Evolutionary conservation across 2,113 vertebrate genomes (phyloP), one percentile per base, ranked within the genome.

Genomic region (Oncorhynchus mykiss): DNA sequence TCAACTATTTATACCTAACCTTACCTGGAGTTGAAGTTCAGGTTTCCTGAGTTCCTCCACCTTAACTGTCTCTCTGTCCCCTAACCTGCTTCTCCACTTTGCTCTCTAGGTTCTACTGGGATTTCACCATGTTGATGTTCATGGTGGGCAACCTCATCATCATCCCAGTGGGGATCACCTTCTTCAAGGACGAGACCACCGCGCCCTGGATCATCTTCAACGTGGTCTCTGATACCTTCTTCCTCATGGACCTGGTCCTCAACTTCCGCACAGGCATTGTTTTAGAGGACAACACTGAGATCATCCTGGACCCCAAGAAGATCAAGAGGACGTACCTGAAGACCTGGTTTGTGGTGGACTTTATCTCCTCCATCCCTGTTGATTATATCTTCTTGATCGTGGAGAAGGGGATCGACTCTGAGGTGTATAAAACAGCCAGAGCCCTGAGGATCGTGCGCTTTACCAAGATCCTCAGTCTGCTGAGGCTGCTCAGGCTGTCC

Each of bases 61-160:
- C 39, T 22, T 5, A 20, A 49, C 64, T 57, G 27, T 13, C 65
- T 68, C 24, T 51, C 24, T 24, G 12, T 1, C 1, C 27, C 67
- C 20, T 79, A 22, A 80, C 13, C 6, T 18, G 24, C 64, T 48
- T 73, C 29, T 60, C 34, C 39, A 45, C 9, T 45, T 60, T 3
- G n/a, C 4, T 18, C 12, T 3, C 7, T 84, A 99, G 98, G 94
- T 99, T 99, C 91, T 99, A 99, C 84, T 99, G 98, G 98, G 98
- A 99, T 92, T 98, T 99, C 92, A 96, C 95, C 0, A 99, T 99
- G 98, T 90, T 99, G 73, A 95, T 99, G 76, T 98, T 99, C 87
- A 99, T 99, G 98, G 98, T 99, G 77, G 98, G 97, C 20, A 99
- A 99, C 89, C 93, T 99, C 74, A 98, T 99, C 91, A 97, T 99